Evolutionary conservation across 2,888 invertebrate genomes (phyloP).

Genomic region (Pantelozetes paolii): DNA sequence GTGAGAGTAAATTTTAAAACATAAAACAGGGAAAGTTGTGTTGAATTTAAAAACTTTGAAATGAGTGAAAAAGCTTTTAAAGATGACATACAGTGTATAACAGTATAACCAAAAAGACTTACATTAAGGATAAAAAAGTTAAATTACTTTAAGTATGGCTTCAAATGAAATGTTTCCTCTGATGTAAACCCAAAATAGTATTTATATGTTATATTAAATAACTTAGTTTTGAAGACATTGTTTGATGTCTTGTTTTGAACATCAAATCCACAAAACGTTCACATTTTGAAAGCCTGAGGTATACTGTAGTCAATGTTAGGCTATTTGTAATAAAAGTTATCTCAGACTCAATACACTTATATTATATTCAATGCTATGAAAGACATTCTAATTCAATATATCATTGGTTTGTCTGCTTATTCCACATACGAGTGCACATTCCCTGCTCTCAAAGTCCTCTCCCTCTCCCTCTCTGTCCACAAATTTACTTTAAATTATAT

Average conservation of each 20-base stretch:
- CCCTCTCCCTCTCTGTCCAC: neutral
- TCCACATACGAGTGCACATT: neutral
- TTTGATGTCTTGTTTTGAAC: slow-evolving; percentile 19
- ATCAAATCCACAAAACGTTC: neutral
- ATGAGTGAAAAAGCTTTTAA: slow-evolving; percentile 4
- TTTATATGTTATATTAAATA: slow-evolving; percentile 1
- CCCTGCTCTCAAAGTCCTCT: neutral
- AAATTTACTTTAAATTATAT: neutral
- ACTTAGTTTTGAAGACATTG: slow-evolving; percentile 20
- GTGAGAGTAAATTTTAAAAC: neutral
- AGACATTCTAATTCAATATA: slow-evolving; percentile 28
- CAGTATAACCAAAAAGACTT: neutral
- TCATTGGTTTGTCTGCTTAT: neutral
- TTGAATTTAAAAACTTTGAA: neutral
- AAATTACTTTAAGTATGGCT: neutral
- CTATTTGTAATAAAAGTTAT: neutral
- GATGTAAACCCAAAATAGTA: neutral
- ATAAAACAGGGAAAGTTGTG: neutral
- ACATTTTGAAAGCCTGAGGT: slow-evolving; percentile 15
- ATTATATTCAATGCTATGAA: neutral
- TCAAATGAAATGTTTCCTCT: neutral
- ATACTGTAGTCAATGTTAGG: neutral
- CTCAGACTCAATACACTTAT: neutral
- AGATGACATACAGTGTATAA: neutral
- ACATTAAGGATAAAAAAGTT: neutral